Conservation (phyloP, 1,140 invertebrate species). For the Bombus sibiricus region DNA sequence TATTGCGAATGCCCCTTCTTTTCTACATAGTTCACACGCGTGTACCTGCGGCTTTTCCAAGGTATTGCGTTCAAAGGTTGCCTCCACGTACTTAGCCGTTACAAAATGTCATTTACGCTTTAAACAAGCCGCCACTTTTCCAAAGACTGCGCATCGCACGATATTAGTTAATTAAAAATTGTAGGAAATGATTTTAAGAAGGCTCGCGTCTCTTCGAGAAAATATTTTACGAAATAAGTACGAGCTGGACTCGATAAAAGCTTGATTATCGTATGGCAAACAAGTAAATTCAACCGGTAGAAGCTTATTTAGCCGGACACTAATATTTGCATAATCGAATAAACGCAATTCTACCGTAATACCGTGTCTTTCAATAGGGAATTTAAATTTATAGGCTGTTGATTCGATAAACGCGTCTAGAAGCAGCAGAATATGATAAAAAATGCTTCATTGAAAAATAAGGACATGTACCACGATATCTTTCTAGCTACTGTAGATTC, state of each 20-base stretch:
- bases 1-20: constrained; percentile 16
- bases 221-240: background rate
- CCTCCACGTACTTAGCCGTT: background rate
- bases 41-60: background rate
- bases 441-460: background rate
- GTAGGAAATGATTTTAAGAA: background rate
- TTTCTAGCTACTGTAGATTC: background rate
- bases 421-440: background rate
- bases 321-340: too few species aligned
- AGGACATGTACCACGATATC: background rate
- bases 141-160: background rate
- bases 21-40: background rate
- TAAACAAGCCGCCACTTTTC: background rate
- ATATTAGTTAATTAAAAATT: background rate
- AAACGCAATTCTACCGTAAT: too few species aligned
- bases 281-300: too few species aligned
- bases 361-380: too few species aligned
- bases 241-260: too few species aligned
- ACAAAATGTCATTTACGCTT: background rate
- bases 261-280: too few species aligned
- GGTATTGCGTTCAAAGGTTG: background rate
- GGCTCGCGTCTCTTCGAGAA: background rate
- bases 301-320: background rate
- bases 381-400: too few species aligned
- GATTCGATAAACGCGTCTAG: too few species aligned